Conservation (phyloP, 2,113 vertebrate genomes). For the Cervus canadensis region DNA sequence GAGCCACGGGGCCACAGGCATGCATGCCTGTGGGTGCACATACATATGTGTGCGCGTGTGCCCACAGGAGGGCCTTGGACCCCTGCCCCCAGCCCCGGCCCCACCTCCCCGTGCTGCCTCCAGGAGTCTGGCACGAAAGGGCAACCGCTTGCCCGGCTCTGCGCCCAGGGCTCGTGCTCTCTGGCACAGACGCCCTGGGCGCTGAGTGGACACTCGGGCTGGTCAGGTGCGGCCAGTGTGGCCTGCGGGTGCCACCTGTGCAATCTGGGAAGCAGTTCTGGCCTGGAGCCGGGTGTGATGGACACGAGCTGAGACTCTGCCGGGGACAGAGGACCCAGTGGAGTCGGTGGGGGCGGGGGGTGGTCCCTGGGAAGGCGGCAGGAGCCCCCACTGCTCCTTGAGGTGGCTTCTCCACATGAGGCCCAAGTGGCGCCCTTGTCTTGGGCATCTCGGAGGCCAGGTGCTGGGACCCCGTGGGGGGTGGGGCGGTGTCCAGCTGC, state of each 20-base stretch:
- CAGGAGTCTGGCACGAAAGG: not conserved
- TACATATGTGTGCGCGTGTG: fast-evolving
- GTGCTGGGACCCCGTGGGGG: not conserved
- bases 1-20: fast-evolving
- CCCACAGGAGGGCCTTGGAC: not conserved
- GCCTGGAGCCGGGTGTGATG: fast-evolving
- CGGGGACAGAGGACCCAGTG: not conserved
- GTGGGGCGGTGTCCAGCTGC: too few species aligned
- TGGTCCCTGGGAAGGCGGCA: not conserved
- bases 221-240: not conserved
- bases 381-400: not conserved
- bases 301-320: not conserved
- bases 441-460: not conserved
- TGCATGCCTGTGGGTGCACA: fast-evolving
- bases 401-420: not conserved
- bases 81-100: not conserved
- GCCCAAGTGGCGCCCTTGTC: not conserved
- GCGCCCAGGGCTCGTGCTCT: fast-evolving
- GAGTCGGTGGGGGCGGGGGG: not conserved
- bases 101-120: not conserved
- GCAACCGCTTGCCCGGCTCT: not conserved
- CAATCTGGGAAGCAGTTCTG: not conserved
- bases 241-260: too few species aligned
- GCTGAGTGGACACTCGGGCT: not conserved
- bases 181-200: not conserved